Evolutionary conservation across 1,140 invertebrate genomes (phyloP).

Genomic region (Xylocopa sonorina): DNA sequence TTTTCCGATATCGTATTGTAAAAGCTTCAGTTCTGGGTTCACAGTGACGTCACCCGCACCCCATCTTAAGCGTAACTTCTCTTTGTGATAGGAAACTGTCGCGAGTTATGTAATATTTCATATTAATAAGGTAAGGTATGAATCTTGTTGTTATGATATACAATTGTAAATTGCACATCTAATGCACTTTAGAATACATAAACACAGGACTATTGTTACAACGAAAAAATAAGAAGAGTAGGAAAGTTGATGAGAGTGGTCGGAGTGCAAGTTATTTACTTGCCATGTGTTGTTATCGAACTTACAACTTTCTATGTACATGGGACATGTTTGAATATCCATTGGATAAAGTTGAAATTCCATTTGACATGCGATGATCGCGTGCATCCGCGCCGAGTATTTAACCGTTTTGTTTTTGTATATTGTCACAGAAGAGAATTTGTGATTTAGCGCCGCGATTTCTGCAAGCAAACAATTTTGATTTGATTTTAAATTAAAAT

Average conservation of each 20-base stretch:
- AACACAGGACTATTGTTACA: background rate
- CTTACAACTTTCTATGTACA: constrained; percentile 93
- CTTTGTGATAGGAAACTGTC: constrained; percentile 89
- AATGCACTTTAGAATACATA: background rate
- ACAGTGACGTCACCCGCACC: constrained; percentile 87
- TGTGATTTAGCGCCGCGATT: constrained; percentile 90
- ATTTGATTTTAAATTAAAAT: background rate
- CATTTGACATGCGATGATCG: constrained; percentile 93
- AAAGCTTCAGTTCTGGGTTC: constrained; percentile 89
- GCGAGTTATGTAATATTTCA: constrained; percentile 29
- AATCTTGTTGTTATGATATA: too few relatives aligned
- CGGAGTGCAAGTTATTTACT: too few relatives aligned
- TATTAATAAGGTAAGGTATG: background rate
- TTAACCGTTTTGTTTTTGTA: constrained; percentile 90
- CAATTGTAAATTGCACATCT: too few relatives aligned
- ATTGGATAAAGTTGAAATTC: constrained; percentile 92
- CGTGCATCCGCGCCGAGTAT: constrained; percentile 90
- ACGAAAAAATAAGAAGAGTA: too few relatives aligned
- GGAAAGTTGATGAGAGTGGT: too few relatives aligned
- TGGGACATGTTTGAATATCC: constrained; percentile 91
- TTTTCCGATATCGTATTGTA: constrained; percentile 89
- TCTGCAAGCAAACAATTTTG: constrained; percentile 81
- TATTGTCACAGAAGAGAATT: constrained; percentile 90
- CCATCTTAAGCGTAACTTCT: constrained; percentile 88
- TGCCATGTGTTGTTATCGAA: constrained; percentile 62